Conservation (phyloP, 2,797 vertebrate genomes). For the Paratrypauchen microcephalus region DNA sequence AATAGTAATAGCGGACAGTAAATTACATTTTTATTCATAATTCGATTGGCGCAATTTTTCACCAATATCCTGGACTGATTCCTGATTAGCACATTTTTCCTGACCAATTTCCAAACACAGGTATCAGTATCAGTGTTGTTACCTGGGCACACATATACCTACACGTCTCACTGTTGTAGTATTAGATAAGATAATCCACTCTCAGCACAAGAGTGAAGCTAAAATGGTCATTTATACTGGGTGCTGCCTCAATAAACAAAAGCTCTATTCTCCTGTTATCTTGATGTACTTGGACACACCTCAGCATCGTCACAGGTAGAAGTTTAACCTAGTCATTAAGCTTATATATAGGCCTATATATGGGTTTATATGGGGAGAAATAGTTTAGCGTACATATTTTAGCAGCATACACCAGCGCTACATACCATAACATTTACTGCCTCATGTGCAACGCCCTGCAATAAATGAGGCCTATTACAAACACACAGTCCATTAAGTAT, state of each 20-base stretch:
- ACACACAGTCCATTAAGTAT: constrained; percentile 10
- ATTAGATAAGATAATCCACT: background rate
- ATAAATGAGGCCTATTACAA: constrained; percentile 11
- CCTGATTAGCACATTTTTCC: no score
- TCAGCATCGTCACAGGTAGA: constrained; percentile 23
- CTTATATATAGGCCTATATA: background rate
- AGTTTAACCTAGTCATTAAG: constrained; percentile 32
- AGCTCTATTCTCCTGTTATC: constrained; percentile 51
- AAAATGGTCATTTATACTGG: constrained; percentile 7
- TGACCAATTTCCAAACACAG: no score
- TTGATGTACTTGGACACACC: constrained; percentile 23
- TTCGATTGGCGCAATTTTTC: no score
- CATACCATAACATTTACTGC: background rate
- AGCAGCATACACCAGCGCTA: background rate
- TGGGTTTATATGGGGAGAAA: background rate
- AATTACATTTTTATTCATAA: no score
- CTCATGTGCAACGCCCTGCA: background rate
- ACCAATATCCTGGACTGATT: no score
- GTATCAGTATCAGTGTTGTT: background rate
- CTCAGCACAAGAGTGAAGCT: constrained; percentile 18
- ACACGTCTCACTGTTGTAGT: constrained; percentile 2
- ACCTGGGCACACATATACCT: background rate
- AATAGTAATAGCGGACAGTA: no score
- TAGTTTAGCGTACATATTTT: background rate
- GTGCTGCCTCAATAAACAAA: constrained; percentile 24